Conservation (phyloP, 2,113 vertebrate species). For the Talpa occidentalis region DNA sequence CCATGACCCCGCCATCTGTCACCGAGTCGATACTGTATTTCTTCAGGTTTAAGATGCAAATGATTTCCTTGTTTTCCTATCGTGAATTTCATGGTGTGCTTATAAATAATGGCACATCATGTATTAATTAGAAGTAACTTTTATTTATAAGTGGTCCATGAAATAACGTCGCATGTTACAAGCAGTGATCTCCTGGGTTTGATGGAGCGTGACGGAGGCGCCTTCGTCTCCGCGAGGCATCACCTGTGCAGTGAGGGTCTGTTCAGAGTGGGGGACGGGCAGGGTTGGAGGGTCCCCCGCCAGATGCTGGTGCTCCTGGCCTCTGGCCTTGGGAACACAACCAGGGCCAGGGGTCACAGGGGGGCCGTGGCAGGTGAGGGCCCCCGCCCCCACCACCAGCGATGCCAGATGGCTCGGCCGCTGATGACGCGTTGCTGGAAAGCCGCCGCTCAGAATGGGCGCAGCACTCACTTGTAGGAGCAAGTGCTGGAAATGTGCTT, state of each 20-base stretch:
- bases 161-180: background rate
- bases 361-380: too few species aligned
- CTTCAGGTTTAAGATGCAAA: background rate
- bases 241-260: accelerated
- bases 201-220: background rate
- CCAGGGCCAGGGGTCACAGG: too few species aligned
- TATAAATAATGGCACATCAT: background rate
- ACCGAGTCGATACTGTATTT: background rate
- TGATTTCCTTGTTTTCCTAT: background rate
- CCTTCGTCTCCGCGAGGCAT: background rate
- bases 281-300: accelerated
- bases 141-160: background rate
- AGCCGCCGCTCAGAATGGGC: background rate
- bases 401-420: background rate
- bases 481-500: background rate
- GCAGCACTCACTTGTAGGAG: background rate
- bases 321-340: background rate
- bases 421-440: background rate
- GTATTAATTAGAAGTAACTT: background rate
- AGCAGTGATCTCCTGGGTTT: background rate
- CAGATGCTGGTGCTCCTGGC: accelerated
- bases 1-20: background rate
- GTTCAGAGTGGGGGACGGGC: background rate
- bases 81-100: background rate
- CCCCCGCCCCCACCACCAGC: background rate